Evolutionary conservation across 1,140 invertebrate species (phyloP).

Genomic region (Eubasilissa regina): DNA sequence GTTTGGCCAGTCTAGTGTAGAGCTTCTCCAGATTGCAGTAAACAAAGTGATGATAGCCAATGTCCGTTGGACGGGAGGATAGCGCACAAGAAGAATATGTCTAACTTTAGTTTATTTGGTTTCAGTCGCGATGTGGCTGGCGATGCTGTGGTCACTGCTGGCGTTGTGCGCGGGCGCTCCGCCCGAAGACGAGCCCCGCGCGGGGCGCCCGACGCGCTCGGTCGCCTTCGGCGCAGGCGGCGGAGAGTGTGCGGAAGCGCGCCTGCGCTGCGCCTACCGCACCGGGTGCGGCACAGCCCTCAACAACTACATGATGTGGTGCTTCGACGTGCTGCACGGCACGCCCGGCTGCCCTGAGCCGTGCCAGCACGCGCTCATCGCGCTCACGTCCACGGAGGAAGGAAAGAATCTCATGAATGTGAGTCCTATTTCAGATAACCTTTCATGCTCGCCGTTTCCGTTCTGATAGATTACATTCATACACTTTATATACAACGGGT

Average conservation of each 20-base stretch:
- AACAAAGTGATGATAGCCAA: too few relatives aligned
- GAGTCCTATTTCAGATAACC: slow-evolving; percentile 62
- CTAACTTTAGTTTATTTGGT: slow-evolving; percentile 32
- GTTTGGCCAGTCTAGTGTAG: too few relatives aligned
- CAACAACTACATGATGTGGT: slow-evolving; percentile 81
- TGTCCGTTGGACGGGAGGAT: too few relatives aligned
- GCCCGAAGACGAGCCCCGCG: slow-evolving; percentile 48
- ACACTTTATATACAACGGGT: too few relatives aligned
- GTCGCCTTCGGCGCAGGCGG: slow-evolving; percentile 61
- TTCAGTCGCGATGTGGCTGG: slow-evolving; percentile 57
- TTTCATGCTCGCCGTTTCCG: neutral
- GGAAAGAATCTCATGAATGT: slow-evolving; percentile 82
- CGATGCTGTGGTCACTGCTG: slow-evolving; percentile 44
- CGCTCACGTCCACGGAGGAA: slow-evolving; percentile 83
- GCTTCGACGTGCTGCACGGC: slow-evolving; percentile 78
- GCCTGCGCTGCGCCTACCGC: slow-evolving; percentile 80
- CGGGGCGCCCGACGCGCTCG: slow-evolving; percentile 65
- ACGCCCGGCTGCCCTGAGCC: slow-evolving; percentile 76
- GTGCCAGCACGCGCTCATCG: slow-evolving; percentile 83
- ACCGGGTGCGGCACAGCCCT: slow-evolving; percentile 82
- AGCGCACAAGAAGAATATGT: too few relatives aligned
- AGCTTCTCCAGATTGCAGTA: too few relatives aligned
- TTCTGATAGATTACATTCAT: neutral
- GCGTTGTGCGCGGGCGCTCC: slow-evolving; percentile 65
- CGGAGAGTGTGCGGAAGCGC: slow-evolving; percentile 78